Evolutionary conservation across 2,113 vertebrate genomes (phyloP).

Genomic region (Phrynosoma blainvillii): DNA sequence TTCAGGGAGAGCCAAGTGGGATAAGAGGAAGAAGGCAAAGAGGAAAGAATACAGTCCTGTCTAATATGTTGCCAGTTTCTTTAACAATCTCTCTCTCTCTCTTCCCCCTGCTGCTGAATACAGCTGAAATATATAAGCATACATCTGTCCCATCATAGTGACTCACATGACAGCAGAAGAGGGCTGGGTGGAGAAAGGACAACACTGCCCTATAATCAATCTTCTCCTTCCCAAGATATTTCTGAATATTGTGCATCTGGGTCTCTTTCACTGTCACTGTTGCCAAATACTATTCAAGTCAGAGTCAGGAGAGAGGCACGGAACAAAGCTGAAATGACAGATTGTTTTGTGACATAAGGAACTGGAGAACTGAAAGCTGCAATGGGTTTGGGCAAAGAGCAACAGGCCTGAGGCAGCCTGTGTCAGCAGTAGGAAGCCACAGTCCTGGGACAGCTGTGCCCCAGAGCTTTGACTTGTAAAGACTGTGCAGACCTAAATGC

Average conservation of each 20-base stretch:
- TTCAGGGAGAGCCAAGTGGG: background rate
- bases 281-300: constrained; percentile 54
- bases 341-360: constrained; percentile 56
- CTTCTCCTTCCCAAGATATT: background rate
- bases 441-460: constrained; percentile 61
- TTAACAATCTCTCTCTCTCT: background rate
- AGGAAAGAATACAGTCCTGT: background rate
- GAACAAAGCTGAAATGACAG: constrained; percentile 65
- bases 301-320: background rate
- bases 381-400: constrained; percentile 42
- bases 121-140: background rate
- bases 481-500: constrained; percentile 61
- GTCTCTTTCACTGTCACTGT: constrained; percentile 49
- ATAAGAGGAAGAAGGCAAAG: background rate
- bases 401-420: constrained; percentile 53
- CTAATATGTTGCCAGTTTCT: too few species aligned
- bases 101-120: background rate
- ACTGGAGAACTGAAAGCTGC: constrained; percentile 17
- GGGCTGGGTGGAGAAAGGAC: too few species aligned
- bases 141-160: background rate
- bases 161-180: background rate
- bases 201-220: background rate
- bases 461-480: constrained; percentile 65
- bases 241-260: background rate
- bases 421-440: constrained; percentile 52